Evolutionary conservation across 1,140 invertebrate species (phyloP).

Genomic region (Cyrtorhinus lividipennis): DNA sequence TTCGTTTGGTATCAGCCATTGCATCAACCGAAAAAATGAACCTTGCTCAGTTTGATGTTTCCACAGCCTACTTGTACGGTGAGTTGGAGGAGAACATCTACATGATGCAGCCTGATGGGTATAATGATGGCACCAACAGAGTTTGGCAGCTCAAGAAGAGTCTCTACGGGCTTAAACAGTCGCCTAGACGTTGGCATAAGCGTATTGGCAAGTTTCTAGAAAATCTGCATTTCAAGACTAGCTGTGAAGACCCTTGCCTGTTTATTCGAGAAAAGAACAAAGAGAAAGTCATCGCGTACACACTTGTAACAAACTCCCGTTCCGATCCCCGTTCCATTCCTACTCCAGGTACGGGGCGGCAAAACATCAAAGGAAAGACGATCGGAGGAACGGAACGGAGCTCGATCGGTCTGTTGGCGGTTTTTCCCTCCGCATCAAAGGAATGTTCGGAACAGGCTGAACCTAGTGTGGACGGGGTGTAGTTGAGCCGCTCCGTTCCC

Average conservation of each 20-base stretch:
- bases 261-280: background rate
- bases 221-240: background rate
- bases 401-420: no score
- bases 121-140: constrained; percentile 16
- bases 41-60: background rate
- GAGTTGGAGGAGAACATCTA: constrained; percentile 30
- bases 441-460: no score
- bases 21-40: background rate
- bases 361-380: no score
- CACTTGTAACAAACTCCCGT: no score
- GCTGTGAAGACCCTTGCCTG: background rate
- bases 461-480: no score
- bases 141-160: constrained; percentile 27
- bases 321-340: no score
- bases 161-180: constrained; percentile 29
- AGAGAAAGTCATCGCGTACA: constrained; percentile 9
- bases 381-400: no score
- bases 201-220: background rate
- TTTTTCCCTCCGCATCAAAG: no score
- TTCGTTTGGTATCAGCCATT: background rate
- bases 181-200: constrained; percentile 19
- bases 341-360: no score
- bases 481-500: no score
- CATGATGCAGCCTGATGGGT: constrained; percentile 30
- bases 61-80: constrained; percentile 28